Percentiles rank a stretch among this genome's conserved stretches.
Conservation (phyloP, 23 tunicate genomes). For the Halocynthia roretzi region DNA sequence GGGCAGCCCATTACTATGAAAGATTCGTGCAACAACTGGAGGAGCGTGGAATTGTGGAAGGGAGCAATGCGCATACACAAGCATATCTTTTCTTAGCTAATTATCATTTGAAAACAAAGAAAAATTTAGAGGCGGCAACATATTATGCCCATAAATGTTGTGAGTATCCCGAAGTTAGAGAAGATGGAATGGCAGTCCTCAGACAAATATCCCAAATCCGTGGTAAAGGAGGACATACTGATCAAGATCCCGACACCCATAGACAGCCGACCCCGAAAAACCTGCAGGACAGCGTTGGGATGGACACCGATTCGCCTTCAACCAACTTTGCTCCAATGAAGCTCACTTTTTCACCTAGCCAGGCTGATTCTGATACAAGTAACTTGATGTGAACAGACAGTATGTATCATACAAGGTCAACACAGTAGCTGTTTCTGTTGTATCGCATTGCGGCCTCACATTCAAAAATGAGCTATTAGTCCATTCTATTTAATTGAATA, state of each 20-base stretch:
- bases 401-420: too few species aligned
- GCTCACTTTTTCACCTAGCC: conserved; percentile 71
- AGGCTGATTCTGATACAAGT: conserved; percentile 62
- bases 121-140: conserved; percentile 47
- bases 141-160: conserved; percentile 83
- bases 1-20: conserved; percentile 86
- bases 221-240: conserved; percentile 10
- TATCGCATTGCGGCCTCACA: too few species aligned
- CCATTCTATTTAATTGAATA: too few species aligned
- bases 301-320: conserved; percentile 48
- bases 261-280: conserved; percentile 41
- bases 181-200: conserved; percentile 58
- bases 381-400: conserved; percentile 24
- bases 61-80: conserved; percentile 53
- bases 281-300: conserved; percentile 23
- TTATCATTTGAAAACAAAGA: conserved; percentile 31
- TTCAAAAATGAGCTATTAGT: too few species aligned
- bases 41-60: conserved; percentile 83
- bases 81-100: conserved; percentile 63
- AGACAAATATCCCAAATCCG: conserved; percentile 60
- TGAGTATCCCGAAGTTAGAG: conserved; percentile 59
- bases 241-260: not conserved
- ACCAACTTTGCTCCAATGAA: conserved; percentile 68
- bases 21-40: conserved; percentile 66
- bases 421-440: too few species aligned